Conservation (phyloP, 2,113 vertebrate genomes). For the Amphilophus citrinellus region DNA sequence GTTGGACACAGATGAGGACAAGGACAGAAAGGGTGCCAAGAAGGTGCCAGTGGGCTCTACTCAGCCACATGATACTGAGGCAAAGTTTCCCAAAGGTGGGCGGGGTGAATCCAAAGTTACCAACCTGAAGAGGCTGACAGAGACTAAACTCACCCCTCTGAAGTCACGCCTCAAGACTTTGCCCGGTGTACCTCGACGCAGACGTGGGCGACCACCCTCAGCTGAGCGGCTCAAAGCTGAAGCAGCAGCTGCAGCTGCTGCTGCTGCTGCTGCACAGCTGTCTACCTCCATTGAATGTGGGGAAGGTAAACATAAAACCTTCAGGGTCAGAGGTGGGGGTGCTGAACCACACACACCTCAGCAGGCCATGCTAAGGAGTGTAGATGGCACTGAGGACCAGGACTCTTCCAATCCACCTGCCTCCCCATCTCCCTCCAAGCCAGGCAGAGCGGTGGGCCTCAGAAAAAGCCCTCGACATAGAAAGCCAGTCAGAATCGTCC, state of each 20-base stretch:
- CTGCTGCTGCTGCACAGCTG: slow-evolving; percentile 78
- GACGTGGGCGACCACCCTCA: slow-evolving; percentile 92
- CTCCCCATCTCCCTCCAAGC: slow-evolving; percentile 82
- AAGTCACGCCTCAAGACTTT: slow-evolving; percentile 93
- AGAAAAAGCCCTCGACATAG: slow-evolving; percentile 95
- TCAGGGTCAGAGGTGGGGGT: slow-evolving; percentile 85
- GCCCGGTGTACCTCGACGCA: slow-evolving; percentile 86
- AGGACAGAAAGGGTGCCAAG: slow-evolving; percentile 87
- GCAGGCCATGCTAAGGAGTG: slow-evolving; percentile 61
- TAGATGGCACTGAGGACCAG: slow-evolving; percentile 60
- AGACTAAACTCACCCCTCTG: slow-evolving; percentile 90
- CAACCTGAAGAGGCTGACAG: slow-evolving; percentile 93
- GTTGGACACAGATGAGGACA: slow-evolving; percentile 83
- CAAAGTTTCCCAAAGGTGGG: slow-evolving; percentile 72
- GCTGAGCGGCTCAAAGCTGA: slow-evolving; percentile 90
- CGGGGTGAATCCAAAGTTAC: slow-evolving; percentile 77
- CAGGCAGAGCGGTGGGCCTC: slow-evolving; percentile 81
- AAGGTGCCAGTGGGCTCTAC: slow-evolving; percentile 79
- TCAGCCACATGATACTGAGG: slow-evolving; percentile 68
- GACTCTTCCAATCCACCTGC: slow-evolving; percentile 71
- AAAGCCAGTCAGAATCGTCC: slow-evolving; percentile 94
- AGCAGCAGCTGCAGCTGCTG: slow-evolving; percentile 77
- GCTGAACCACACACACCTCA: slow-evolving; percentile 66
- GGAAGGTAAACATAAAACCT: slow-evolving; percentile 88
- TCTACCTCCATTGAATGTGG: slow-evolving; percentile 73